Conservation (phyloP, 2,797 vertebrate genomes). For the Alca torda region DNA sequence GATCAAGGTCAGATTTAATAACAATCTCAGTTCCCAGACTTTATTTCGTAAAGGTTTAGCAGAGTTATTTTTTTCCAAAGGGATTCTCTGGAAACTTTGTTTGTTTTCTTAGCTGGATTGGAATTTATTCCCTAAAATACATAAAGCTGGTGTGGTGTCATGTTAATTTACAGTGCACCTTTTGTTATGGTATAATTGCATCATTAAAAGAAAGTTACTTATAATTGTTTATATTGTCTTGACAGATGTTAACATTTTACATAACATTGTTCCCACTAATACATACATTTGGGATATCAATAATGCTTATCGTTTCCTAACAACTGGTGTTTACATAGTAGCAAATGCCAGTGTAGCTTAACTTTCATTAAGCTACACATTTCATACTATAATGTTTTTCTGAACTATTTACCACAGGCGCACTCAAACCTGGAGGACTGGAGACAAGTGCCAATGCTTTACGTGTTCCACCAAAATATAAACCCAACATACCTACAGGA, state of each 20-base stretch:
- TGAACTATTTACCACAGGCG: conserved; percentile 59
- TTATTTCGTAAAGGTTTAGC: conserved; percentile 71
- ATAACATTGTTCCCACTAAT: conserved; percentile 72
- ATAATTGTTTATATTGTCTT: conserved; percentile 74
- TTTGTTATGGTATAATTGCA: conserved; percentile 73
- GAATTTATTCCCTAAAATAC: conserved; percentile 62
- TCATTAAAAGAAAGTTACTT: conserved; percentile 79
- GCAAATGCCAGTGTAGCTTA: conserved; percentile 74
- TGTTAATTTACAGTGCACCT: conserved; percentile 73
- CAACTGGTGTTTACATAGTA: conserved; percentile 79
- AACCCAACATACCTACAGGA: not conserved
- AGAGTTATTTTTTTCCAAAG: conserved; percentile 54
- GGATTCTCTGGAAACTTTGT: conserved; percentile 66
- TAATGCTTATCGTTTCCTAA: conserved; percentile 73
- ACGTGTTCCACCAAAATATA: not conserved
- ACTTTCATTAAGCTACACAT: conserved; percentile 36
- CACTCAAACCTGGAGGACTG: conserved; percentile 24
- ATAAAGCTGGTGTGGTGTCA: conserved; percentile 62
- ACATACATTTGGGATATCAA: conserved; percentile 72
- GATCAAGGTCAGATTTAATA: conserved; percentile 84
- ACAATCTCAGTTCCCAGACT: conserved; percentile 75
- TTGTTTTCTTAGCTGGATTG: conserved; percentile 63
- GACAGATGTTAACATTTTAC: conserved; percentile 80
- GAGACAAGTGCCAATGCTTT: not conserved
- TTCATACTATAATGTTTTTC: conserved; percentile 31